Percentiles rank a stretch among this genome's conserved stretches.
Conservation (phyloP, 1,140 invertebrate species). For the Megalopta genalis region DNA sequence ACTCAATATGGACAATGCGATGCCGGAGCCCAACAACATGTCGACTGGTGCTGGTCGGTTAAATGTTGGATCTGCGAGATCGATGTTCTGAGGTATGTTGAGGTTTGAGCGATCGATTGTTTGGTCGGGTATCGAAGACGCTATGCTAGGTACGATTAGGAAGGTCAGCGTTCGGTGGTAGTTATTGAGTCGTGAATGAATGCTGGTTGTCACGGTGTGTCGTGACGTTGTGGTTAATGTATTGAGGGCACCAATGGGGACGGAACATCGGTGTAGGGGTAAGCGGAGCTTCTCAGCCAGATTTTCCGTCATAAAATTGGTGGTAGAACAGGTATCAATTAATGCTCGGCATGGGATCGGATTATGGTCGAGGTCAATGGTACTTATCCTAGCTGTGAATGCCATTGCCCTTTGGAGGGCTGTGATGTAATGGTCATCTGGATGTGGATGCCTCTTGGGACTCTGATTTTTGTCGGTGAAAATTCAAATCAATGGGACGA, state of each 20-base stretch:
- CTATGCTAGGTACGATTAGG: not conserved
- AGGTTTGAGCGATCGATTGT: not conserved
- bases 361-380: no score
- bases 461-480: no score
- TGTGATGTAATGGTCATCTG: no score
- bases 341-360: no score
- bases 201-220: not conserved
- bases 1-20: conserved; percentile 8
- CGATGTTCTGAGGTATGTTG: not conserved
- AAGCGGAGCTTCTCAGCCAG: no score
- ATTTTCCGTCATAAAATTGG: no score
- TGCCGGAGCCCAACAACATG: not conserved
- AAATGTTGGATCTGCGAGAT: conserved; percentile 28
- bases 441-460: no score
- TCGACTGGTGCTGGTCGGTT: conserved; percentile 1
- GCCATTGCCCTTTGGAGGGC: no score
- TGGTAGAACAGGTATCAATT: no score
- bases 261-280: no score
- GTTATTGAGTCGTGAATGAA: not conserved
- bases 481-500: no score
- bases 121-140: not conserved
- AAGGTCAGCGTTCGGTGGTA: not conserved
- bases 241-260: not conserved
- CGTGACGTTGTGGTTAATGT: not conserved
- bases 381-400: no score